Conservation (phyloP, 2,888 invertebrate genomes). For the Exephanes ischioxanthus region DNA sequence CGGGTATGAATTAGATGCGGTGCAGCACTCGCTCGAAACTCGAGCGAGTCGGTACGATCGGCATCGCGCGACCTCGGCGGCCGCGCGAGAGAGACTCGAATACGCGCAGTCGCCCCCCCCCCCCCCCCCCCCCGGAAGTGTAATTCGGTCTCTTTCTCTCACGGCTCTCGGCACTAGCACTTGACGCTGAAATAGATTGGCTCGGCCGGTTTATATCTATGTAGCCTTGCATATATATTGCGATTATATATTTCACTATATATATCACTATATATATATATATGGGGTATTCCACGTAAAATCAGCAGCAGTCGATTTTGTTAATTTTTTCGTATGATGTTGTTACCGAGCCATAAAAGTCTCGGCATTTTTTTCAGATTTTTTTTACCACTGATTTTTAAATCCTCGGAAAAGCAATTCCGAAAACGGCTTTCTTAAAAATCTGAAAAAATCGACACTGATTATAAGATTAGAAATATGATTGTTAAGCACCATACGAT, state of each 20-base stretch:
- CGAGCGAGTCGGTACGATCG: constrained; percentile 39
- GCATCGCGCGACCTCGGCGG: constrained; percentile 64
- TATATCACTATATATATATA: too few species aligned
- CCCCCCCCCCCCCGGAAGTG: constrained; percentile 49
- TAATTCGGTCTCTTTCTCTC: constrained; percentile 55
- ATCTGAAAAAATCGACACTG: too few species aligned
- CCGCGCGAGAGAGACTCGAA: constrained; percentile 37
- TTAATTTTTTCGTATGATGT: too few species aligned
- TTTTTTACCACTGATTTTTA: too few species aligned
- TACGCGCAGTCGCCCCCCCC: not conserved
- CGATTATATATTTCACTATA: not conserved
- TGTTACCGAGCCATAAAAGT: too few species aligned
- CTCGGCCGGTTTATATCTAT: constrained; percentile 32
- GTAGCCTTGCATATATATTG: not conserved
- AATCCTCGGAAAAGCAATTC: too few species aligned
- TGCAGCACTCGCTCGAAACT: constrained; percentile 24
- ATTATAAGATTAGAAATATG: too few species aligned
- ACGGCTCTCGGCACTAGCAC: constrained; percentile 29
- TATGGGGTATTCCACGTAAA: not conserved
- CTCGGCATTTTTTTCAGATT: too few species aligned
- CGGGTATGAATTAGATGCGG: constrained; percentile 46
- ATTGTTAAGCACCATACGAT: too few species aligned
- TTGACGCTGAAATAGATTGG: constrained; percentile 59
- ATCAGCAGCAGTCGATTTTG: not conserved
- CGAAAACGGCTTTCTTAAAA: too few species aligned